These are phyloP conservation scores for Acrocephalus kingi DNA, from an alignment of 2,113 vertebrate genomes.

Conservation along the genomic window DNA sequence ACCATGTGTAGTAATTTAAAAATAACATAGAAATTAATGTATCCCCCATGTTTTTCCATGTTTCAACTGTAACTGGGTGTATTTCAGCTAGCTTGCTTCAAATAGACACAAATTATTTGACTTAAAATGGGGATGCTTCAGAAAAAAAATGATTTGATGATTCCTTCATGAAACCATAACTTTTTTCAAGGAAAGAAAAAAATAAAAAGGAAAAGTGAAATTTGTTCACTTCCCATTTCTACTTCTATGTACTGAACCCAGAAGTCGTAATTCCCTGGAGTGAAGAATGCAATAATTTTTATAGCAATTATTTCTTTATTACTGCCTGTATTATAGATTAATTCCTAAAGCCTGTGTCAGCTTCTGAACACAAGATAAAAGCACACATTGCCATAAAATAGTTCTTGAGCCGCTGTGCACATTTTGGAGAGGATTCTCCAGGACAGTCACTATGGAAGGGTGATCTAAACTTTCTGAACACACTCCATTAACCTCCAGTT, in stretches of 20 bases:
- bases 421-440: neutral
- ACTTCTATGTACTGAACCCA: neutral
- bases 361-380: neutral
- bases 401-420: neutral
- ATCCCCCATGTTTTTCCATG: neutral
- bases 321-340: neutral
- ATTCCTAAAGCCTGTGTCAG: neutral
- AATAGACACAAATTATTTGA: neutral
- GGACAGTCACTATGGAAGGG: neutral
- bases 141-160: neutral
- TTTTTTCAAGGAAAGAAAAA: neutral
- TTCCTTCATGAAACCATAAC: neutral
- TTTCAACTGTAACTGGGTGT: neutral
- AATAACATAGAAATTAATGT: neutral
- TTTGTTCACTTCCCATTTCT: neutral
- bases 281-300: neutral
- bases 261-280: neutral
- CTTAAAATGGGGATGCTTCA: neutral
- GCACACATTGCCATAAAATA: neutral
- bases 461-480: neutral
- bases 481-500: neutral
- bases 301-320: neutral
- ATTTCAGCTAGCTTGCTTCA: neutral
- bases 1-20: neutral
- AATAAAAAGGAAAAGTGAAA: neutral